phyloP scores from a whole-genome alignment of 2,888 invertebrate species.

The Limnephilus marmoratus region DNA sequence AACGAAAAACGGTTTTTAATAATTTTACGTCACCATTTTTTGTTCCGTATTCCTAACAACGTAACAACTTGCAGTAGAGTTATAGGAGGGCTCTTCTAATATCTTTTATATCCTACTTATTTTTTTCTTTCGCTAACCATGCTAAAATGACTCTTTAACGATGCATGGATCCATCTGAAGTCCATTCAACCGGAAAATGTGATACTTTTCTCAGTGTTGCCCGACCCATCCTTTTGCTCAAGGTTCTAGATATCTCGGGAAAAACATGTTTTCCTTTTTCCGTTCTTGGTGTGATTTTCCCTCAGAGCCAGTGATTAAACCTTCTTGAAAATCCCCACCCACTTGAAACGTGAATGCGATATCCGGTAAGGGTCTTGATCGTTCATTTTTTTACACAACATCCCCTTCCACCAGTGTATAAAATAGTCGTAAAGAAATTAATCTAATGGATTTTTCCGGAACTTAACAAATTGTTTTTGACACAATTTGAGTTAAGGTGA shows the following conservation, averaged over 20 bases:
- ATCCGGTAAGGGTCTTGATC: constrained; percentile 33
- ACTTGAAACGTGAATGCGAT: constrained; percentile 28
- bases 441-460: background rate
- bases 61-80: background rate
- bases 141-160: background rate
- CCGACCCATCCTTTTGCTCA: background rate
- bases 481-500: background rate
- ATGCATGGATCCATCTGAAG: background rate
- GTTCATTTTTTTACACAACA: background rate
- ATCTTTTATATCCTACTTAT: background rate
- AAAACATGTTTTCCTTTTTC: background rate
- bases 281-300: background rate
- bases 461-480: background rate
- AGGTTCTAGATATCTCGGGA: background rate
- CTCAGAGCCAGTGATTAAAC: background rate
- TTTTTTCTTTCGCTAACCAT: background rate
- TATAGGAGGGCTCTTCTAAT: background rate
- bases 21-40: background rate
- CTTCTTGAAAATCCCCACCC: background rate
- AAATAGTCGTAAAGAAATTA: background rate
- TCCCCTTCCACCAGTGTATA: background rate
- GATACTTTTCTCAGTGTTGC: background rate
- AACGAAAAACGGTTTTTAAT: no score
- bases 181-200: background rate
- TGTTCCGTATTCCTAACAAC: background rate